Conservation (phyloP, 2,888 invertebrate species). For the Phalangium opilio region DNA sequence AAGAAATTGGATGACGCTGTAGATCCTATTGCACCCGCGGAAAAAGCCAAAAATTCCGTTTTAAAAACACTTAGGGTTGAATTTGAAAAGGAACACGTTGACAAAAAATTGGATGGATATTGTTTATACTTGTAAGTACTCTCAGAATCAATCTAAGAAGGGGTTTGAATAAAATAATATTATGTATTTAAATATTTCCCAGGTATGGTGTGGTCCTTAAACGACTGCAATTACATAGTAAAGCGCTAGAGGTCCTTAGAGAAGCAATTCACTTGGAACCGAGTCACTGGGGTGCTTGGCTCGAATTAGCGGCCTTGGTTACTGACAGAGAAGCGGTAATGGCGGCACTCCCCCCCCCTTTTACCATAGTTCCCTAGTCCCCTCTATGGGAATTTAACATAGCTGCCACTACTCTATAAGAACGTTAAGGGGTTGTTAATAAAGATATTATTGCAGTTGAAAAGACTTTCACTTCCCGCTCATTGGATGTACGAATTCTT, state of each 20-base stretch:
- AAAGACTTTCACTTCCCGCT: slow-evolving; percentile 43
- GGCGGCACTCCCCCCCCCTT: too few relatives aligned
- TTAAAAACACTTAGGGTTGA: slow-evolving; percentile 29
- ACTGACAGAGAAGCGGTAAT: slow-evolving; percentile 56
- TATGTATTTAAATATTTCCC: slow-evolving; percentile 13
- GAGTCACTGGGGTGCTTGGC: slow-evolving; percentile 88
- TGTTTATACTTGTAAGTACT: slow-evolving; percentile 31
- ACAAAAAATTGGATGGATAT: slow-evolving; percentile 59
- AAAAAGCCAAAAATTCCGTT: slow-evolving; percentile 27
- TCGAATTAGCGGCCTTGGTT: slow-evolving; percentile 72
- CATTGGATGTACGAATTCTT: slow-evolving; percentile 95
- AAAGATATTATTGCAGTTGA: slow-evolving; percentile 26
- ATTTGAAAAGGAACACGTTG: slow-evolving; percentile 27
- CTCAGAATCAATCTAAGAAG: too few relatives aligned
- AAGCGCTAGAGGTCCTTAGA: slow-evolving; percentile 61
- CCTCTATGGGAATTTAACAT: too few relatives aligned
- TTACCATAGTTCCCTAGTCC: too few relatives aligned
- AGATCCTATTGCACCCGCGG: slow-evolving; percentile 33
- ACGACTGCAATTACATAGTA: slow-evolving; percentile 59
- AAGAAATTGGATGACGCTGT: slow-evolving; percentile 69
- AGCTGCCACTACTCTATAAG: too few relatives aligned
- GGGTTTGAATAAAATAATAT: too few relatives aligned
- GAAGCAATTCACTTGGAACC: slow-evolving; percentile 63
- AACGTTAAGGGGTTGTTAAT: not conserved
- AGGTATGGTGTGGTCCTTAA: slow-evolving; percentile 80